Evolutionary conservation across 2,113 vertebrate species (phyloP).

Genomic region (Furnarius figulus): DNA sequence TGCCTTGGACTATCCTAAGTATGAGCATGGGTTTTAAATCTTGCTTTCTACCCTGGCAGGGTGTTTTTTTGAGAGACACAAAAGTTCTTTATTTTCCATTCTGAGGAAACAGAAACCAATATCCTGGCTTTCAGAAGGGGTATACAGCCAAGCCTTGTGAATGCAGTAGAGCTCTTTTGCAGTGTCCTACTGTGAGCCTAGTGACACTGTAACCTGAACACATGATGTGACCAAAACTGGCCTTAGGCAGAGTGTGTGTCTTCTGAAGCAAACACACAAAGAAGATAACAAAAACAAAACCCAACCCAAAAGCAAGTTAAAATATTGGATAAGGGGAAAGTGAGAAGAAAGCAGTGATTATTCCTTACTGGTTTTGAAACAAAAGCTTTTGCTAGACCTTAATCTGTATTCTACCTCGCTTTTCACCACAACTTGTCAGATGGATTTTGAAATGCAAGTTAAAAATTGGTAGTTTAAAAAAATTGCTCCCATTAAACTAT

Average conservation of each 20-base stretch:
- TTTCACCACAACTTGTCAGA: neutral
- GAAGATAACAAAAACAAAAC: neutral
- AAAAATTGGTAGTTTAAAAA: neutral
- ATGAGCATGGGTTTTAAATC: neutral
- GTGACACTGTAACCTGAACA: neutral
- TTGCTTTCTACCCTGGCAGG: neutral
- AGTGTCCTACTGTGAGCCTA: neutral
- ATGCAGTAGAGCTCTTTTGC: neutral
- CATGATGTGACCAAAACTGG: neutral
- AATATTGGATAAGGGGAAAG: neutral
- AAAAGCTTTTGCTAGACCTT: neutral
- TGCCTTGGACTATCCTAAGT: neutral
- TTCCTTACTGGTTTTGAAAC: neutral
- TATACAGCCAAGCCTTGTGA: neutral
- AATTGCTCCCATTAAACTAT: neutral
- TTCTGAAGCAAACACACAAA: neutral
- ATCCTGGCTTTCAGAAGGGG: neutral
- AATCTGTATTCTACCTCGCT: neutral
- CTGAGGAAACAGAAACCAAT: neutral
- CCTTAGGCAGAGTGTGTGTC: neutral
- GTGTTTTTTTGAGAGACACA: neutral
- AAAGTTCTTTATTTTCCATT: neutral
- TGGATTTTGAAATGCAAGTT: neutral
- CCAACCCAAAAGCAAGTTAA: neutral
- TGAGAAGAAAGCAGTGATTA: neutral